These are phyloP conservation scores for Pyrocoelia pectoralis DNA, from an alignment of 2,888 invertebrate genomes.

Conservation along the genomic window DNA sequence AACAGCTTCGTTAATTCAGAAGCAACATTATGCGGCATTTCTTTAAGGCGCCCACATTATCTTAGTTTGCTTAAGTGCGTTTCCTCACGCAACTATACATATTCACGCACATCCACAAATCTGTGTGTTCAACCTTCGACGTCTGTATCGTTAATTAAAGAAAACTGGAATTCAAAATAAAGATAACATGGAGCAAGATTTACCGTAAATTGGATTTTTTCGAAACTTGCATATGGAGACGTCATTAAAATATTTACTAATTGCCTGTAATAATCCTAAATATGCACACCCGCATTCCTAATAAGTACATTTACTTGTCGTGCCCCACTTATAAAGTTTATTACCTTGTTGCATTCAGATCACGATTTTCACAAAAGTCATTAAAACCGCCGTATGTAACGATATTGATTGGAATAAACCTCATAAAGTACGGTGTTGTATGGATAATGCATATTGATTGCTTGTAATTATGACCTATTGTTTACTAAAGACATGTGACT, in stretches of 20 bases:
- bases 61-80: constrained; percentile 28
- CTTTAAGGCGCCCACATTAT: constrained; percentile 32
- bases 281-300: no score
- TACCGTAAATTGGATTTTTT: constrained; percentile 25
- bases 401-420: neutral
- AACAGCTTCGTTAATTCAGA: constrained; percentile 26
- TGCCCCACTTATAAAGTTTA: constrained; percentile 4
- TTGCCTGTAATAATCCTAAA: constrained; percentile 19
- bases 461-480: neutral
- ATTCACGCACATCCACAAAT: constrained; percentile 32
- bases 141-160: constrained; percentile 26
- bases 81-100: constrained; percentile 28
- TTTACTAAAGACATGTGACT: no score
- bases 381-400: constrained; percentile 12
- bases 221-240: no score
- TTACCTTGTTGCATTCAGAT: constrained; percentile 11
- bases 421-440: neutral
- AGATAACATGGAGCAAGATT: constrained; percentile 21
- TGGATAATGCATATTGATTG: constrained; percentile 1
- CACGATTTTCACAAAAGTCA: constrained; percentile 14
- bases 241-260: constrained; percentile 13
- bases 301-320: neutral
- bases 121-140: constrained; percentile 28
- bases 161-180: constrained; percentile 16
- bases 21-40: constrained; percentile 29